Base-by-base conservation (phyloP, 2,113 vertebrate species). In the Oryzias curvinotus region DNA sequence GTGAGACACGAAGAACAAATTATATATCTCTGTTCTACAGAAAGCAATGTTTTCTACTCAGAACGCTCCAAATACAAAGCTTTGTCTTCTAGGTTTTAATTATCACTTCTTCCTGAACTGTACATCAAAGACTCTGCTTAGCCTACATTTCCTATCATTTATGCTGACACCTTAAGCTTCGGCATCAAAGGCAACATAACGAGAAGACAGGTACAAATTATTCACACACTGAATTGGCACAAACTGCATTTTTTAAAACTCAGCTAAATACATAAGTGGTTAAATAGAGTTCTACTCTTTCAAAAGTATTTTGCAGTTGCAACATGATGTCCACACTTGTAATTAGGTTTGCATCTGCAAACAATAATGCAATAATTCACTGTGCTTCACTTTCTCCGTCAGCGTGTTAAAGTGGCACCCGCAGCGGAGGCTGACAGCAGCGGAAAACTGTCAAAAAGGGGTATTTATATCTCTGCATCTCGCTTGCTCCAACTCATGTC, bases 121-220 rank as follows among this genome's bases (percentile, higher is more conserved):
- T 52, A 61, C 41, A 66, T 68, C 19, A 78, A 61, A 73, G 54
- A 21, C 48, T 14, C 5, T 13, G 18, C 16, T 26, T 4, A 17
- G 30, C 21, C 45, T 53, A 60, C 42, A 57, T 64, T 58, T 60
- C 17, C 23, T 25, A 46, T 59, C 0, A 50, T 72, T 69, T 62
- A 28, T 64, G 48, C 62, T 56, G 47, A 72, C 19, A 28, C 43
- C 62, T 44, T 51, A 57, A 56, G 58, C 55, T 23, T 61, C 52
- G 62, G 69, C 55, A 73, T 69, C 68, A 60, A 66, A 78, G 41
- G 55, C 15, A 5, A 45, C 44, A 25, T 30, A 58, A 36, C 58
- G 48, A 71, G 48, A 60, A 61, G 41, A 25, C 25, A 65, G 57
- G 43, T 25, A 60, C 23, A 68, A 71, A 76, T 65, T 30, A 67